Evolutionary conservation across 2,888 invertebrate species (phyloP).

Genomic region (Drosophila merina): DNA sequence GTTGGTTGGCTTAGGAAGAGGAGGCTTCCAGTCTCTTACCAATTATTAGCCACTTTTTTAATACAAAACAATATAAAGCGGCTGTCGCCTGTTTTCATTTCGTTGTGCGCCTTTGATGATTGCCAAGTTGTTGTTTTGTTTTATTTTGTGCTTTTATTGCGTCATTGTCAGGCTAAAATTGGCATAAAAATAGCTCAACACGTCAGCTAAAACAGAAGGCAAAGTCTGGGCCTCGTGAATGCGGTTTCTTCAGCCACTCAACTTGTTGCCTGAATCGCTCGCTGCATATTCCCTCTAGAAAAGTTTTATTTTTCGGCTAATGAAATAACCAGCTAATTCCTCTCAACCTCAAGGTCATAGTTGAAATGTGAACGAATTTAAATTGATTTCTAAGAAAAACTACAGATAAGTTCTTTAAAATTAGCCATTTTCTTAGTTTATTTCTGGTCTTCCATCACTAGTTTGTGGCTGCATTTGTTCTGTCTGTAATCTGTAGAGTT

Average conservation of each 20-base stretch:
- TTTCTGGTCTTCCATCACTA: not conserved
- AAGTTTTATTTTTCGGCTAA: conserved; percentile 11
- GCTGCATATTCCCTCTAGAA: not conserved
- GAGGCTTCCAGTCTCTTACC: conserved; percentile 7
- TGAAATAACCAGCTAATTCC: conserved; percentile 55
- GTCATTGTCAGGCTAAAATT: conserved; percentile 80
- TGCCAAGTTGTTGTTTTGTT: conserved; percentile 60
- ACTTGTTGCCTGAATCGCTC: conserved; percentile 24
- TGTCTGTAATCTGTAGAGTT: conserved; percentile 25
- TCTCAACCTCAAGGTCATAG: conserved; percentile 54
- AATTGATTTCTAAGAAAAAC: conserved; percentile 12
- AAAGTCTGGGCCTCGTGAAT: conserved; percentile 26
- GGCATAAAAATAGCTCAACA: conserved; percentile 80
- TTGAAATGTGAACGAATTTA: conserved; percentile 24
- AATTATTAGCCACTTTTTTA: conserved; percentile 49
- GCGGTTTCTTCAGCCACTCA: conserved; percentile 22
- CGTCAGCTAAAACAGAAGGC: conserved; percentile 68
- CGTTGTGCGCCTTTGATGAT: conserved; percentile 35
- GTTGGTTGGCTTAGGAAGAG: not conserved
- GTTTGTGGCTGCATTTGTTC: not conserved
- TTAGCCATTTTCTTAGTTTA: not conserved
- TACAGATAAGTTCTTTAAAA: not conserved
- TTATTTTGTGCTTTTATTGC: conserved; percentile 70
- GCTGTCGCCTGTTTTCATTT: conserved; percentile 50
- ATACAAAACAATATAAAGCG: conserved; percentile 66